Evolutionary conservation across 2,888 invertebrate species (phyloP), one percentile per base, ranked within the genome.

Genomic region (Lochmaea crataegi): DNA sequence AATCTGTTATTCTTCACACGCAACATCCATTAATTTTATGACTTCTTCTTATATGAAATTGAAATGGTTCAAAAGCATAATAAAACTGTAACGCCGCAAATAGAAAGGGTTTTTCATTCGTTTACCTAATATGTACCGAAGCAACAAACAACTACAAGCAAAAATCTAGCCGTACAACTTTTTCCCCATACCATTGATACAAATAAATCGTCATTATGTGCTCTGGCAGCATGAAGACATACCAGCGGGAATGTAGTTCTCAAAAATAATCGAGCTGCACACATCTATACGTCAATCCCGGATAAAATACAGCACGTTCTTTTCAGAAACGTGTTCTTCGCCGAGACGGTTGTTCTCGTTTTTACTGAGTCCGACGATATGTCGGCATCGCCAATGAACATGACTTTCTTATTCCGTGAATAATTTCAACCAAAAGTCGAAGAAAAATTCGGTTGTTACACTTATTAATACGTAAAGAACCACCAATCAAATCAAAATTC

Each of bases 171-270:
- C 63, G 75, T 76, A 79, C 82, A 76, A 77, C 80, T 83, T 83
- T 83, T 83, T 82, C 68, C 71, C 68, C 72, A 71, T 71, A 65
- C 72, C 72, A 79, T 80, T 80, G 77, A 84, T 82, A 82, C 82
- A 81, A 84, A 84, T 84, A 84, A 84, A 84, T 84, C 82, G 83
- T 84, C 84, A 82, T 83, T 84, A 83, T 84, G 82, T 80, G 82
- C 79, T 80, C 80, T 81, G 83, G 82, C 81, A 82, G 82, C 83
- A 83, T 83, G 82, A 84, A 84, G 85, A 84, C 84, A 83, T 83
- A 83, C 83, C 84, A 81, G 81, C 81, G 80, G 80, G 84, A 85
- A 85, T 84, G 85, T 84, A 82, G 84, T 83, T 83, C 83, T 84
- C 83, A 84, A 85, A 85, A 85, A 85, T 85, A 83, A 85, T 84